Percentiles rank a stretch among this genome's conserved stretches.
phyloP scores from a whole-genome alignment of 2,113 vertebrate genomes.

The Parus major region DNA sequence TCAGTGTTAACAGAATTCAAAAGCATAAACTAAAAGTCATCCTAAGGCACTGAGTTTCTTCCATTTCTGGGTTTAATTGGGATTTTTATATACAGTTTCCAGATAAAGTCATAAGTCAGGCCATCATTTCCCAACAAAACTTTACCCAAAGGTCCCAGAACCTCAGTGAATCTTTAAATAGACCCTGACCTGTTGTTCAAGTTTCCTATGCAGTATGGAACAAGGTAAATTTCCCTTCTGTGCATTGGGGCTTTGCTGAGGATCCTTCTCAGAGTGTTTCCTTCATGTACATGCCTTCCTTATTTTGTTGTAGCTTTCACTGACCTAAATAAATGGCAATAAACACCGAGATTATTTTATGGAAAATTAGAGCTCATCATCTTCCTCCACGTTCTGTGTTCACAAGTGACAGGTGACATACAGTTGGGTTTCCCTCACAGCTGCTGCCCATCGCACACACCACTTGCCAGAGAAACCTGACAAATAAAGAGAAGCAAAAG shows the following conservation, averaged over 20 bases:
- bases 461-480: neutral
- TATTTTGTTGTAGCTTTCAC: neutral
- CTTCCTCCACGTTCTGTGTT: neutral
- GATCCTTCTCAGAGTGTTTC: neutral
- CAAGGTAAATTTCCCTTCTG: neutral
- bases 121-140: neutral
- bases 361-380: neutral
- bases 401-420: neutral
- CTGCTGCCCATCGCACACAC: neutral
- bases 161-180: neutral
- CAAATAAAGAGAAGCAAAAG: slow-evolving; percentile 6
- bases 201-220: neutral
- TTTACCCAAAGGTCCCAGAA: neutral
- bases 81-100: neutral
- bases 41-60: neutral
- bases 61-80: neutral
- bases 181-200: neutral
- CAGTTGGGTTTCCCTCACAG: neutral
- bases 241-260: neutral
- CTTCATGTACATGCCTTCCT: neutral
- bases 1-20: neutral
- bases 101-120: neutral
- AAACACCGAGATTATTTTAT: neutral
- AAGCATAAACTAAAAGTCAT: neutral
- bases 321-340: neutral